Base-by-base conservation (phyloP, 2,888 invertebrate genomes). In the Tipula confusa region DNA sequence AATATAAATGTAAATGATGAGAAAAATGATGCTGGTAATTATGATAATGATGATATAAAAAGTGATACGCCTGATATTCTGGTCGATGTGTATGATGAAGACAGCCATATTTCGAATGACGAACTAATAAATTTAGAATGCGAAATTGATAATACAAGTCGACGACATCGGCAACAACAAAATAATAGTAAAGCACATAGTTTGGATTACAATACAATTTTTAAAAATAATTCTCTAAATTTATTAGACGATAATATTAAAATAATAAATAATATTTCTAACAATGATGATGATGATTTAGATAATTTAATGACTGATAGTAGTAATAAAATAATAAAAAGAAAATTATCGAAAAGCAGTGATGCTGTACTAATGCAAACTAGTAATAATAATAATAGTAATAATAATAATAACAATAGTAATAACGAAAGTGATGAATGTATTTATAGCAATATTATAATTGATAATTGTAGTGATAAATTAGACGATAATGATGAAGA, bases 111-210 rank as follows among this genome's bases (percentile, higher is more conserved):
- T 31, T 38, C n/a, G 1, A 2, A 29, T 36, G 83, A 83, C 18
- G 85, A 85, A 83, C 83, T 85, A 83, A 85, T 85, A 28, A 85
- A 83, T 83, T 85, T 85, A 79, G 84, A 85, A 33, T 64, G 31
- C 6, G 85, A 85, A 80, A 29, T 83, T 48, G 29, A 83, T 43
- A 83, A 83, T 29, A 83, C 29, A 33, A 18, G 18, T 18, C 64
- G 24, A 24, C 64, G 24, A 64, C 64, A 11, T 9, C 64, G 24
- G 24, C 64, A 64, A 64, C 64, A 15, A 48, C 48, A 64, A 13
- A 82, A 82, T 82, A 82, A 31, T 31, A 18, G n/a, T 31, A 82
- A 82, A 82, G 29, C 82, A 36, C 29, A 82, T 18, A 82, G 82
- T 36, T 18, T 82, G 36, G 82, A 82, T 36, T 82, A 33, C 18